Evolutionary conservation across 2,113 vertebrate species (phyloP).

Genomic region (Lates calcarifer): DNA sequence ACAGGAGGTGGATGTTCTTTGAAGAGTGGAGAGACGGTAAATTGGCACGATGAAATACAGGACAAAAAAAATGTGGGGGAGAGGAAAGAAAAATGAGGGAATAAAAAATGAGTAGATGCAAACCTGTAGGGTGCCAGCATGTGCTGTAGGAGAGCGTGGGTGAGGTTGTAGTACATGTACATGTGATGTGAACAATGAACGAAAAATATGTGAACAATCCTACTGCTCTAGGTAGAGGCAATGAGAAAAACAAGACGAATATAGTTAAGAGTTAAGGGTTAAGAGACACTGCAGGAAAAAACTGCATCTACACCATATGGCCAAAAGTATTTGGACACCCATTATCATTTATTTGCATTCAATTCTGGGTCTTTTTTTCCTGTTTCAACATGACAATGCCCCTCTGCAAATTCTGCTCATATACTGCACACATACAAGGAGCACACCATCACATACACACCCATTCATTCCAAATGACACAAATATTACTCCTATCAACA

Average conservation of each 20-base stretch:
- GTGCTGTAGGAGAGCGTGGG: too few species aligned
- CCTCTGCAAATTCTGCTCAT: too few species aligned
- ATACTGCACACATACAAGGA: too few species aligned
- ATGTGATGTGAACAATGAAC: too few species aligned
- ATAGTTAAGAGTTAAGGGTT: too few species aligned
- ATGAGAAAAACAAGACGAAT: not conserved
- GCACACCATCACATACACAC: too few species aligned
- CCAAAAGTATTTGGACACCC: not conserved
- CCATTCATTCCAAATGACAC: too few species aligned
- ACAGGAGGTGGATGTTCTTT: conserved; percentile 16
- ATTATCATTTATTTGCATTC: too few species aligned
- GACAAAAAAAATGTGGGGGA: not conserved
- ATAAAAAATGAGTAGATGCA: not conserved
- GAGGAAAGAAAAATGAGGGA: not conserved
- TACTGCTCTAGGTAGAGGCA: not conserved
- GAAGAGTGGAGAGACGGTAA: conserved; percentile 18
- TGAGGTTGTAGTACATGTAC: too few species aligned
- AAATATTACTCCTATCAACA: too few species aligned
- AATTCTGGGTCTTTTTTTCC: too few species aligned
- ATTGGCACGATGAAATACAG: conserved; percentile 18
- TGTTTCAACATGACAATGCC: too few species aligned
- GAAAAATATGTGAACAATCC: not conserved
- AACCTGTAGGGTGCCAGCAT: not conserved
- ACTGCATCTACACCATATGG: not conserved
- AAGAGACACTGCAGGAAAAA: not conserved